Evolutionary conservation across 2,888 invertebrate genomes (phyloP), one percentile per base, ranked within the genome.

Genomic region (Melanargia galathea): DNA sequence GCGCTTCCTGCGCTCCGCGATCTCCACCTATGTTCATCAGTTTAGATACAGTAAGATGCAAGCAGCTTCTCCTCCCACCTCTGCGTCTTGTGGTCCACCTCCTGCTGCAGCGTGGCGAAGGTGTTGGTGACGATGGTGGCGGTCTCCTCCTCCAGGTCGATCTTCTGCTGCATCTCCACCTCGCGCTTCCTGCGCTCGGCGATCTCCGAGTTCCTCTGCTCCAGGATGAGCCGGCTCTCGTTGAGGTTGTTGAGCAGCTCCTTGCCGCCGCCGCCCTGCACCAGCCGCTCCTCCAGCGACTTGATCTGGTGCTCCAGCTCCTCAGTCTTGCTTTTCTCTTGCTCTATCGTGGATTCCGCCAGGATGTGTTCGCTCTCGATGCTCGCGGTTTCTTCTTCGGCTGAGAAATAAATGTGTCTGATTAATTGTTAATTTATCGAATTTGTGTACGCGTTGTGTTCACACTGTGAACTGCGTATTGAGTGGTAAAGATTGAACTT

Each of bases 161-260:
- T 92, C 79, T 96, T 95, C 85, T 98, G 98, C 78, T 97, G 96
- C 94, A 99, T 98, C 88, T 99, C 98, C 60, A 98, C 95, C 72
- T 92, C 93, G 65, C 98, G 93, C 78, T 98, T 94, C 90, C 95
- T 96, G 70, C 98, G 93, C 80, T 98, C 98, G 0, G 97, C 96
- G 66, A 99, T 97, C 89, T 99, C 98, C 51, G 93, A 92, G 64
- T 96, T 92, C 65, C 87, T 69, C 80, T 96, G 95, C 79, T 99
- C 97, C 60, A 99, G 90, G 61, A 96, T 96, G 70, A 96, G 92
- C 83, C 98, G 97, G 75, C 98, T 97, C 82, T 98, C 97, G 80
- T 97, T 97, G 18, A 99, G 97, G 77, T 98, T 97, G 83, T 98
- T 98, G 43, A 99, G 93, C 61, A 99, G 96, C 83, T 98, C 98